Conservation (phyloP, 1,140 invertebrate species). For the Camponotus floridanus region DNA sequence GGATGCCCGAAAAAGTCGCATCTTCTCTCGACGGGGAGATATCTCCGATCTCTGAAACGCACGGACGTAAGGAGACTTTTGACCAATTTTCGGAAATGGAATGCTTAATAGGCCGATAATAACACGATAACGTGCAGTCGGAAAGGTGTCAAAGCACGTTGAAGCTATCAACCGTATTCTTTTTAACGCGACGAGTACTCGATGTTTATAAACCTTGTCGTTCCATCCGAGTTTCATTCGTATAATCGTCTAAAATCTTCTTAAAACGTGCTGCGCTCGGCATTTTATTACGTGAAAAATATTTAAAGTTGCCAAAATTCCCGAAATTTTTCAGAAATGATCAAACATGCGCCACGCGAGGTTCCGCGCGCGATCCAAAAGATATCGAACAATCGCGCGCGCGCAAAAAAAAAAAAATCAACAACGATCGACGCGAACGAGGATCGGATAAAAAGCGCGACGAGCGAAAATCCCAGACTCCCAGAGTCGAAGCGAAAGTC, state of each 20-base stretch:
- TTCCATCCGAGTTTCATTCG: background rate
- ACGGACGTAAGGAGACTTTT: constrained; percentile 16
- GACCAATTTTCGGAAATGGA: constrained; percentile 41
- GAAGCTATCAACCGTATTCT: constrained; percentile 66
- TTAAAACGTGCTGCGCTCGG: background rate
- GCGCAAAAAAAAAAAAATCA: background rate
- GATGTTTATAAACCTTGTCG: constrained; percentile 38
- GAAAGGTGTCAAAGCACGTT: constrained; percentile 66
- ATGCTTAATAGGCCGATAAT: constrained; percentile 48
- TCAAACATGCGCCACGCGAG: background rate
- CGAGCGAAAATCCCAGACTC: constrained; percentile 47
- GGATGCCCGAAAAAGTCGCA: background rate
- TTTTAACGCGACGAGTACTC: constrained; percentile 58
- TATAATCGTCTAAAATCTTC: background rate
- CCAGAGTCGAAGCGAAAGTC: constrained; percentile 48
- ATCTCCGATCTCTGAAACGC: constrained; percentile 12
- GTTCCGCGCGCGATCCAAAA: constrained; percentile 13
- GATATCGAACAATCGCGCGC: background rate
- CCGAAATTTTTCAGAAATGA: constrained; percentile 22
- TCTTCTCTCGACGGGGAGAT: background rate
- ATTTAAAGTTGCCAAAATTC: background rate
- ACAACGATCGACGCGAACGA: constrained; percentile 18
- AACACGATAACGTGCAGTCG: constrained; percentile 65
- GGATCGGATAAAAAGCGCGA: constrained; percentile 47
- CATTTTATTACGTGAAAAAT: background rate